Evolutionary conservation across 2,888 invertebrate genomes (phyloP), one percentile per base, ranked within the genome.

Genomic region (Eupithecia centaureata): DNA sequence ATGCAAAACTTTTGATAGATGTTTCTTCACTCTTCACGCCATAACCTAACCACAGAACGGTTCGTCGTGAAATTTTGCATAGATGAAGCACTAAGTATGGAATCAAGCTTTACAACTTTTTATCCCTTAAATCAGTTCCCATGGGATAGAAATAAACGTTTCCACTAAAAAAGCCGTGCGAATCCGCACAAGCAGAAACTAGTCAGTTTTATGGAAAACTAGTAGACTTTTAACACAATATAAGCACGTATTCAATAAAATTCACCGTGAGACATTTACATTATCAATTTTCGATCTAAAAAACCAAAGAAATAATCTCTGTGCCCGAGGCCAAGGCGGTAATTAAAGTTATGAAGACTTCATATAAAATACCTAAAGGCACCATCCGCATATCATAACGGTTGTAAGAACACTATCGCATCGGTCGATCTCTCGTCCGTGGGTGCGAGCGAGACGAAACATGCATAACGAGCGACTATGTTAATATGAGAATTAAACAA

Each of bases 301-400:
- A 65, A 68, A 71, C 67, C 69, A 69, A 63, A 67, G 72, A 65
- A 71, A 68, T 75, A 71, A 73, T 73, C 70, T 71, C 56, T 62
- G 54, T 61, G 72, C 72, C 63, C 27, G 33, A 71, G 66, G 73
- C 68, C 63, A 56, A 58, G 35, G 78, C 76, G 51, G 77, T 77
- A 80, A 82, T 82, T 82, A 82, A 75, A 73, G 69, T 77, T 75
- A 81, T 81, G 80, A 80, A 79, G 82, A 70, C 81, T 82, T 81
- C 77, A 80, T 79, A 74, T 73, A 72, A 75, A 77, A 78, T 79
- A 77, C 79, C 75, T 74, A 68, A 73, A 72, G 75, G 72, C 76
- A 74, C 78, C 74, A 67, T 72, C 68, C 66, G 70, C 63, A 63
- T 76, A 76, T 70, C 72, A 70, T 75, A 72, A 75, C 77, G 72